Conservation (phyloP, 2,113 vertebrate species). For the Antidorcas marsupialis region DNA sequence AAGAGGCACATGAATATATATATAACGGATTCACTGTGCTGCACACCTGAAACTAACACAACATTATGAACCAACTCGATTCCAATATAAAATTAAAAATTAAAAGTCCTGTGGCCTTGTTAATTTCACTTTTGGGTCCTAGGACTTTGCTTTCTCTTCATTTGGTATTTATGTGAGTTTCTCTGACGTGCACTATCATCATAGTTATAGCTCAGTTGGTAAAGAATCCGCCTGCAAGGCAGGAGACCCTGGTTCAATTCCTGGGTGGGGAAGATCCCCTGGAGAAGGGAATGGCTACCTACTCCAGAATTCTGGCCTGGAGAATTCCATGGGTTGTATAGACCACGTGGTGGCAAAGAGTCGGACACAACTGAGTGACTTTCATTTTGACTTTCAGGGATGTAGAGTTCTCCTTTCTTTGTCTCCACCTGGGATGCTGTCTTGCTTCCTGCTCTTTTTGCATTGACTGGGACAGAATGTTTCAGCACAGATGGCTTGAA, state of each 20-base stretch:
- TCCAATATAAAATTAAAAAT: not conserved
- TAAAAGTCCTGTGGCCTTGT: not conserved
- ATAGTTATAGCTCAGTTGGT: not conserved
- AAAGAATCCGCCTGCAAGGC: not conserved
- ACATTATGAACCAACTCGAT: not conserved
- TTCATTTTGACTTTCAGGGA: not conserved
- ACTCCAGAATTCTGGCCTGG: not conserved
- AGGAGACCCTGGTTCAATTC: not conserved
- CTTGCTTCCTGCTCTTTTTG: not conserved
- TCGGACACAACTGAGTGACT: not conserved
- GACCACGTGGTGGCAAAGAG: not conserved
- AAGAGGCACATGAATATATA: not conserved
- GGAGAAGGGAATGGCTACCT: not conserved
- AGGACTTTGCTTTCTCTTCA: not conserved
- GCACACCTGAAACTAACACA: not conserved
- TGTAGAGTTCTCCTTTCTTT: not conserved
- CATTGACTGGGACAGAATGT: not conserved
- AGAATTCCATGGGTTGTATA: not conserved
- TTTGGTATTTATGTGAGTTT: not conserved
- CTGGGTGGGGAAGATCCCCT: not conserved
- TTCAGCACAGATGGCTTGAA: not conserved
- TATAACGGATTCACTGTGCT: not conserved
- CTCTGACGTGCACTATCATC: not conserved
- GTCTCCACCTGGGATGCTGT: not conserved
- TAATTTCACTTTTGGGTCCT: not conserved